Evolutionary conservation across 2,113 vertebrate genomes (phyloP), one percentile per base, ranked within the genome.

Genomic region (Paradoxurus hermaphroditus): DNA sequence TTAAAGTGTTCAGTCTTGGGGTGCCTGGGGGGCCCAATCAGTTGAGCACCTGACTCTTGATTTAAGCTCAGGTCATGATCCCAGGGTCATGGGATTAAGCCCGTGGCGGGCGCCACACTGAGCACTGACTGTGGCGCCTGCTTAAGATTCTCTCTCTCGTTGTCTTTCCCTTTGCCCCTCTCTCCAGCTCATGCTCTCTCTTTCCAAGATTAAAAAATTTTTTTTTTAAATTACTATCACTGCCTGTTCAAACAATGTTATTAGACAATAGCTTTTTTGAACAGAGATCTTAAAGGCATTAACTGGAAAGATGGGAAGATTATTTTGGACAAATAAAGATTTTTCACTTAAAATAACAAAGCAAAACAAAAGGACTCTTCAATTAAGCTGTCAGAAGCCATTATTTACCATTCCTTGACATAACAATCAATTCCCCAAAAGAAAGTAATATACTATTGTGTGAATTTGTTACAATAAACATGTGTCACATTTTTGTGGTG

Each of bases 281-380:
- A 46, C 4, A 81, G 27, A 95, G 81, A 16, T 39, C 18, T 97
- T 88, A 87, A 85, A 51, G 77, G 62, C 49, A 85, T 51, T 90
- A 51, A 51, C 25, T 34, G 68, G 13, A 46, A 79, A 86, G 36
- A 90, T 44, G 9, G 41, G 5, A 88, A 81, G 13, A 72, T 90
- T 89, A 77, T 95, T 97, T 91, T 90, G 23, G 15, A 81, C 10
- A 95, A 95, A 77, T 39, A 15, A 91, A 63, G 62, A 46, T 12
- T 78, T 97, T 95, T 86, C 41, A 53, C 44, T 87, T 93, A 78
- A 92, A 97, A 96, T 25, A 95, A 91, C 10, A 68, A 62, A 68
- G 16, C 25, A 14, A 81, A 87, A 39, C n/a, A 87, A 92, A 18
- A 39, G 5, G 10, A 70, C 23, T 87, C 56, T 86, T 4, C 56